Evolutionary conservation across 2,113 vertebrate species (phyloP), one percentile per base, ranked within the genome.

Genomic region (Gasterosteus aculeatus): DNA sequence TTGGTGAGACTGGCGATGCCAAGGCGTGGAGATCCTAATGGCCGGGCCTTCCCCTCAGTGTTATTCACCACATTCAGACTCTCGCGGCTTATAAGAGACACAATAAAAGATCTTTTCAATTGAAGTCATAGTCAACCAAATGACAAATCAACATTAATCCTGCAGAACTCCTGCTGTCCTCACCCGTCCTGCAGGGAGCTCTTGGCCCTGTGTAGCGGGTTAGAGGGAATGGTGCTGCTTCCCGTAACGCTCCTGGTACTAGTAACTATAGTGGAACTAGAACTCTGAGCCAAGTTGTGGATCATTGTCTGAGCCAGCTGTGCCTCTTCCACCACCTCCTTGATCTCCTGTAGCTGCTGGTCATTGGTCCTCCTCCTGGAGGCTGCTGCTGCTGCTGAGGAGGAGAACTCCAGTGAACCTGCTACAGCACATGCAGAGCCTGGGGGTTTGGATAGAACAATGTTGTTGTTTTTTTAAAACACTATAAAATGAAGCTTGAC

Each of bases 1-100:
- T 97, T 99, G 7, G 97, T 96, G 66, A 99, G 91, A 73, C 97
- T 99, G 14, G 98, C 97, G 6, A 99, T 89, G 46, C 98, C 98
- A 8, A 99, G 94, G 18, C 98, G 93, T 0, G 98, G 98, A 0
- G 98, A 99, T 70, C 97, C 98, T 85, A 97, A 92, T 2, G 96
- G 91, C n/a, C 97, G 94, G 56, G 96, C 92, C 86, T 99, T 99
- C 16, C 79, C 81, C 0, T 93, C 92, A n/a, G 46, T 12, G 44
- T 78, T 87, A 44, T 70, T 15, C 31, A 77, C 65, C 29, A n/a
- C 16, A 69, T 83, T 88, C 71, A 90, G 46, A 81, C 46, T 85
- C 68, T 93, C 92, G 5, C 0, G 70, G 72, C 90, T 92, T 67
- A 51, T 47, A n/a, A 69, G 53, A 63, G 11, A 83, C 9, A 80